A percentile compares a stretch with the other conserved stretches of the same genome.
These are phyloP conservation scores for Styela clava DNA, from an alignment of 23 tunicate genomes.

Conservation along the genomic window DNA sequence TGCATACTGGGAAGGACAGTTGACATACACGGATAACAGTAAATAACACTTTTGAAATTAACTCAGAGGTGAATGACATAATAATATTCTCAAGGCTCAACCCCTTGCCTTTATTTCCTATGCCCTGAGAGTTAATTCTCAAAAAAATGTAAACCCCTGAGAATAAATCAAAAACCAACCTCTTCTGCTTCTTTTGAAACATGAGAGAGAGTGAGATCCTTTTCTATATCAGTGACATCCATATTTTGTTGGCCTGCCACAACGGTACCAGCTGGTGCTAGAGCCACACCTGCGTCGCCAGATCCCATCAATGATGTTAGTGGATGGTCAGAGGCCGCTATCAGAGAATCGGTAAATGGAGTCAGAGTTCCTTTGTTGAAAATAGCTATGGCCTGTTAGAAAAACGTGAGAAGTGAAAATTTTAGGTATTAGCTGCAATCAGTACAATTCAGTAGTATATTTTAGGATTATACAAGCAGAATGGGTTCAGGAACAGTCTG, in stretches of 20 bases:
- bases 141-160: too few relatives aligned
- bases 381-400: slow-evolving; percentile 11
- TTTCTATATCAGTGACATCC: slow-evolving; percentile 58
- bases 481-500: too few relatives aligned
- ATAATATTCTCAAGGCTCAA: too few relatives aligned
- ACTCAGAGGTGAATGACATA: too few relatives aligned
- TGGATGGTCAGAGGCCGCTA: slow-evolving; percentile 17
- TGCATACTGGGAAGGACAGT: too few relatives aligned
- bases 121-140: too few relatives aligned
- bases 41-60: too few relatives aligned
- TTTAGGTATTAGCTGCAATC: too few relatives aligned
- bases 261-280: background rate
- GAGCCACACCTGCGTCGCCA: slow-evolving; percentile 16
- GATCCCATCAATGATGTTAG: slow-evolving; percentile 20
- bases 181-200: slow-evolving; percentile 71
- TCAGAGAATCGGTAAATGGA: slow-evolving; percentile 29
- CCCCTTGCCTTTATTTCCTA: too few relatives aligned
- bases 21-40: too few relatives aligned
- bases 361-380: slow-evolving; percentile 22
- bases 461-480: too few relatives aligned
- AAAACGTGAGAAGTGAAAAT: background rate
- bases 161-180: slow-evolving; percentile 26
- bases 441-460: too few relatives aligned
- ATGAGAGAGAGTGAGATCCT: slow-evolving; percentile 45
- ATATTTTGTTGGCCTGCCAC: slow-evolving; percentile 23